Evolutionary conservation across 92 coral and sea anemone genomes (phyloP).

Genomic region (Blastomussa wellsi): DNA sequence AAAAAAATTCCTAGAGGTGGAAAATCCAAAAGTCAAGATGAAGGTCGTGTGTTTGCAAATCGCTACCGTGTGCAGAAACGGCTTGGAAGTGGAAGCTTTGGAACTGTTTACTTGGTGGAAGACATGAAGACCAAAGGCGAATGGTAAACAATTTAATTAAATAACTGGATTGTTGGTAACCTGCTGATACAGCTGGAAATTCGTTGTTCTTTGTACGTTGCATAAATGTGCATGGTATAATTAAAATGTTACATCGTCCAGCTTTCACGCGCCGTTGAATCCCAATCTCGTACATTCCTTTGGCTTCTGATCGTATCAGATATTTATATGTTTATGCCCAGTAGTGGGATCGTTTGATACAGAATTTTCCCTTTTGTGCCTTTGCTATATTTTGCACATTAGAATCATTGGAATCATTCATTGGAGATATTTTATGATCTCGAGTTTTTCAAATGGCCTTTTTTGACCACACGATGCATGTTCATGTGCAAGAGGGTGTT

Average conservation of each 20-base stretch:
- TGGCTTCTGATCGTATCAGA: background rate
- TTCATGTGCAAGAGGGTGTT: too few relatives aligned
- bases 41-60: conserved; percentile 85
- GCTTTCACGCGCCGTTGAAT: background rate
- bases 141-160: conserved; percentile 36
- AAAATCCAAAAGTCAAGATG: conserved; percentile 66
- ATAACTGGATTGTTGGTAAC: conserved; percentile 1
- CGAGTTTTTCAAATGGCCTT: too few relatives aligned
- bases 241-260: background rate
- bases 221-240: background rate
- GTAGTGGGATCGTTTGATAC: background rate
- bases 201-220: background rate
- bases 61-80: conserved; percentile 79
- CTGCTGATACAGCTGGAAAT: background rate
- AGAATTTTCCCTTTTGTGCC: background rate
- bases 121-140: conserved; percentile 72
- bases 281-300: background rate
- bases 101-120: conserved; percentile 90
- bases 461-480: too few relatives aligned
- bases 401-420: background rate
- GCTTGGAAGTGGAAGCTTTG: conserved; percentile 93
- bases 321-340: too few relatives aligned
- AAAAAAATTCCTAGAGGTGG: conserved; percentile 87
- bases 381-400: background rate
- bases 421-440: background rate